Conservation (phyloP, 2,888 invertebrate species). For the Drosophila macrothrix region DNA sequence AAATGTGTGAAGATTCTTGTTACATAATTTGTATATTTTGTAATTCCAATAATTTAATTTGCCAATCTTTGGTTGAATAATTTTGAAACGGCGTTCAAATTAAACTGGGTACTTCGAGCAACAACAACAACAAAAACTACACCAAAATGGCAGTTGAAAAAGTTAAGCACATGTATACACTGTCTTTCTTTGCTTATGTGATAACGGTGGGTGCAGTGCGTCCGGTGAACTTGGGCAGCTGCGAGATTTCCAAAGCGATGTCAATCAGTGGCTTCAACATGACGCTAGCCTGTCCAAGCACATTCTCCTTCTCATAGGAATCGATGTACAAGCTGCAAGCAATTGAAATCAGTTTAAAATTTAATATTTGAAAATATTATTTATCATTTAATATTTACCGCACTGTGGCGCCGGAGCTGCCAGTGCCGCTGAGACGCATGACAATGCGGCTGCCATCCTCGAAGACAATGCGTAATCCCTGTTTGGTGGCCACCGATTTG, state of each 20-base stretch:
- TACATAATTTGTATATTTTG: background rate
- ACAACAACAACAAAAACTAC: slow-evolving; percentile 24
- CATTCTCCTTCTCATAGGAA: slow-evolving; percentile 93
- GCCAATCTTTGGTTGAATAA: slow-evolving; percentile 46
- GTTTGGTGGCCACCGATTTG: slow-evolving; percentile 94
- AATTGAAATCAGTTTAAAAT: background rate
- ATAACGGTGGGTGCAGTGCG: slow-evolving; percentile 97
- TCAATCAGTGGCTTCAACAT: slow-evolving; percentile 95
- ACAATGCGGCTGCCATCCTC: slow-evolving; percentile 97
- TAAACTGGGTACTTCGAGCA: slow-evolving; percentile 21
- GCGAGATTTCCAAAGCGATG: slow-evolving; percentile 93
- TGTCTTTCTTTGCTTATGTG: slow-evolving; percentile 88
- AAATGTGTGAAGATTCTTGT: slow-evolving; percentile 11
- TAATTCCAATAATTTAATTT: background rate
- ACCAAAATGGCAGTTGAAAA: slow-evolving; percentile 25
- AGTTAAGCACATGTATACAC: background rate
- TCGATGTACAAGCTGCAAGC: slow-evolving; percentile 93
- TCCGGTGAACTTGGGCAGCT: slow-evolving; percentile 93
- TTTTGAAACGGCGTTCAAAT: slow-evolving; percentile 41
- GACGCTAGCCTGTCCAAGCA: slow-evolving; percentile 88
- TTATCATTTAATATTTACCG: slow-evolving; percentile 86
- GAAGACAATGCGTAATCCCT: slow-evolving; percentile 96
- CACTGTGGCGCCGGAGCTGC: slow-evolving; percentile 98
- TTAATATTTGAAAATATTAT: background rate
- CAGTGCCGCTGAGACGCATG: slow-evolving; percentile 97